Base-by-base conservation (phyloP, 2,888 invertebrate genomes). In the Chaetogeoica ovagalla region DNA sequence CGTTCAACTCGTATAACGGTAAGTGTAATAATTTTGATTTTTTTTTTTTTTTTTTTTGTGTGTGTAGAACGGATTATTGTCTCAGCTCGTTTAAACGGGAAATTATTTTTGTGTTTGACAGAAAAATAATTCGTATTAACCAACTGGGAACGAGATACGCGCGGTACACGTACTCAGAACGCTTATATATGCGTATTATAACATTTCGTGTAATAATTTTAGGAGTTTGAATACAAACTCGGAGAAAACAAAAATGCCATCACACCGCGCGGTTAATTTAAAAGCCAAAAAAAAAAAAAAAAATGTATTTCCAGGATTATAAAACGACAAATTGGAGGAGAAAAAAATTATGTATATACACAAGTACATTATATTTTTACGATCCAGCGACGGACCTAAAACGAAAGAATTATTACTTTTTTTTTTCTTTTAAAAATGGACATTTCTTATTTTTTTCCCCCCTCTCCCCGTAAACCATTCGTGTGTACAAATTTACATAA, bases 1-100 rank as follows among this genome's bases (percentile, higher is more conserved):
- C 65, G 75, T 65, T 57, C 66, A 13, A 59, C 43, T 59, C 30
- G 30, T 4, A 13, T 70, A 75, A 75, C 75, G 66, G 75, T 66
- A 66, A 23, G 55, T 57, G 55, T 57, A 65, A 66, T 75, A 43
- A 75, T 70, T 70, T 57, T 39, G 19, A n/a, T 55, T 43, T 4
- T 43, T 43, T 43, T 43, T 43, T 57, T n/a, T 63, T 66, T 62
- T 52, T 13, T 69, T 52, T 23, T 55, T 52, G 19, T 69, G 23
- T 59, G 39, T 0, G 65, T 5, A 23, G 9, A 39, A 13, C 21
- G 57, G 70, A 74, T 74, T 30, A 30, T 65, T 65, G n/a, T 74
- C 23, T 57, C 57, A 66, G 57, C 66, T 66, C 39, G 57, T 66
- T 57, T 43, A 23, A 66, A 65, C 59, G 66, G 17, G 55, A 57